phyloP scores from a whole-genome alignment of 1,140 invertebrate genomes.

The Drosophila burlai region DNA sequence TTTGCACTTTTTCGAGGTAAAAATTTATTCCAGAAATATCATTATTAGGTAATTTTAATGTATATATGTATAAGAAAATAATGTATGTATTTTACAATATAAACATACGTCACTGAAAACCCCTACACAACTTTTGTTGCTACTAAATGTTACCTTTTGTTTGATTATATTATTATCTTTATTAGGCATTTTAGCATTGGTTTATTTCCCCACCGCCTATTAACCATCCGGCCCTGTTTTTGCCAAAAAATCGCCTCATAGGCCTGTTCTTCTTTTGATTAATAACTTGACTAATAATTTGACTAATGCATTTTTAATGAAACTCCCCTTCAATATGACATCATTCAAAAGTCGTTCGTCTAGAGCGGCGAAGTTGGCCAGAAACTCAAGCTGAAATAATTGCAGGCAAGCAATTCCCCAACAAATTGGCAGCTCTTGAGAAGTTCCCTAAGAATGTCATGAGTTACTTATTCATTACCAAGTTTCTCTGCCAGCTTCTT shows the following conservation, averaged over 20 bases:
- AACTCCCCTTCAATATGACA: slow-evolving; percentile 30
- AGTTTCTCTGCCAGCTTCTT: slow-evolving; percentile 2
- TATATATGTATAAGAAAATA: not conserved
- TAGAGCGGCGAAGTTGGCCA: not conserved
- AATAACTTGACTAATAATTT: slow-evolving; percentile 24
- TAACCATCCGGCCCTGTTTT: not conserved
- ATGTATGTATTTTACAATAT: not conserved
- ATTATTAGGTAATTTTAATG: not conserved
- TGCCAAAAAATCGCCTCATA: slow-evolving; percentile 35
- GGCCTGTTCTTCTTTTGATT: slow-evolving; percentile 63
- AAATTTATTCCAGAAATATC: no score
- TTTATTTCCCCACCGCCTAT: not conserved
- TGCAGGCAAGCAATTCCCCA: not conserved
- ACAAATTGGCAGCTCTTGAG: slow-evolving; percentile 1
- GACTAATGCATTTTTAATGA: slow-evolving; percentile 78
- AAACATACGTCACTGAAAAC: not conserved
- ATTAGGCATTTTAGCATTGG: not conserved
- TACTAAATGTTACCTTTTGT: not conserved
- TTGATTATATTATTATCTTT: not conserved
- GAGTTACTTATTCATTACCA: slow-evolving; percentile 20
- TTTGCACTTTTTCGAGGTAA: no score
- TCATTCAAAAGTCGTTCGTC: slow-evolving; percentile 31
- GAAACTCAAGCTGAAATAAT: slow-evolving; percentile 24
- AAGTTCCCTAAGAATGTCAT: slow-evolving; percentile 20
- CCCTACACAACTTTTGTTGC: not conserved